Evolutionary conservation across 1,140 invertebrate species (phyloP), one percentile per base, ranked within the genome.

Genomic region (Diuraphis noxia): DNA sequence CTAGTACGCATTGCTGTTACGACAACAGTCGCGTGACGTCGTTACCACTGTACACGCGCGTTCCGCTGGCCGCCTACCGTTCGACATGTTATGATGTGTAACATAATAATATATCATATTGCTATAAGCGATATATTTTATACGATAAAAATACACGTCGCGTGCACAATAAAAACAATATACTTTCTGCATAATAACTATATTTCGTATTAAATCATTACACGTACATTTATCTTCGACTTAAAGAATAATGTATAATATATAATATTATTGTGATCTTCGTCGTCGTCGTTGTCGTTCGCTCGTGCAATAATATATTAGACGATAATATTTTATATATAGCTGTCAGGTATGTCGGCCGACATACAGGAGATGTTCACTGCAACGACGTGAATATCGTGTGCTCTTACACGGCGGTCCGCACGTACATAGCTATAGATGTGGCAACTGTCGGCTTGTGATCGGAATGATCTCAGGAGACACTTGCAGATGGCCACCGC

Each of bases 401-500:
- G 84, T 38, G 41, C 30, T 36, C 46, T 52, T 34, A 23, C 21
- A 25, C 43, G 21, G 86, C 87, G 36, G 36, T 25, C 23, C 52
- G 23, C 36, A 13, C 34, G 49, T 25, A 23, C 86, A 41, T 49
- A 38, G 23, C 23, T 21, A 87, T 40, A 46, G 77, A 92, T 92
- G 92, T 92, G 92, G 92, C 92, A 92, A 56, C 79, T 92, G 52
- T 91, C 89, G 43, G 89, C 89, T n/a, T 91, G 89, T 43, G 92
- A 92, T 86, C 92, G 92, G 41, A 88, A 92, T 92, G 92, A 92
- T 81, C 87, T 92, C 81, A 88, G 92, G 43, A 92, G 92, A 46
- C 92, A 92, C 43, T 90, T 92, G 43, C 92, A 92, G 87, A 92
- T 92, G 92, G 92, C 92, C 43, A 87, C 92, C 25, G 92, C 84